phyloP scores from a whole-genome alignment of 2,113 vertebrate species.

The Nanorana parkeri region DNA sequence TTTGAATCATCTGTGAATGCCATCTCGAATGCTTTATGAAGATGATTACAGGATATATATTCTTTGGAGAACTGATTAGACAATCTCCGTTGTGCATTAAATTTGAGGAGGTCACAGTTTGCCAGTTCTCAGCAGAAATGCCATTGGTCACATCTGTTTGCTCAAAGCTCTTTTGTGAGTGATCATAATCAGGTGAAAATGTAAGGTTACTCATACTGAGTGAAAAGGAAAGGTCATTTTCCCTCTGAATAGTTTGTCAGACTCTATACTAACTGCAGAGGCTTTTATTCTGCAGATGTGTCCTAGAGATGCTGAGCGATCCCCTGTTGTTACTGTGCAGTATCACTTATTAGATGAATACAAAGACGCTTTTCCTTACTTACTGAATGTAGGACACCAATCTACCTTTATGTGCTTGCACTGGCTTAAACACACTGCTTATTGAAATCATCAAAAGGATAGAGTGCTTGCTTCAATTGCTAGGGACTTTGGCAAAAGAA shows the following conservation, averaged over 20 bases:
- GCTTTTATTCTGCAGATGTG: constrained; percentile 62
- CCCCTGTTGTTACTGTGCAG: constrained; percentile 59
- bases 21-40: constrained; percentile 4
- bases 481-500: constrained; percentile 59
- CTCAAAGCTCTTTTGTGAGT: constrained; percentile 22
- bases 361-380: constrained; percentile 38
- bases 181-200: constrained; percentile 33
- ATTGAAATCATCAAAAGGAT: constrained; percentile 58
- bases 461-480: constrained; percentile 55
- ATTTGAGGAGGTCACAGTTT: constrained; percentile 8
- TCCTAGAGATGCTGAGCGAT: constrained; percentile 63
- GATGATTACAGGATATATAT: constrained; percentile 22
- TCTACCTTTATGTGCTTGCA: neutral
- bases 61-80: constrained; percentile 17
- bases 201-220: constrained; percentile 31
- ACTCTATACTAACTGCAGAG: constrained; percentile 61
- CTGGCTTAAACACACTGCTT: constrained; percentile 41
- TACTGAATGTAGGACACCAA: constrained; percentile 52
- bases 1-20: neutral
- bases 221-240: constrained; percentile 60
- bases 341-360: constrained; percentile 55
- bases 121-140: constrained; percentile 20
- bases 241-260: constrained; percentile 60
- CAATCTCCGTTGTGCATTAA: constrained; percentile 1
- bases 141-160: constrained; percentile 14